phyloP scores from a whole-genome alignment of 1,140 invertebrate genomes.

The Doryteuthis pealeii region DNA sequence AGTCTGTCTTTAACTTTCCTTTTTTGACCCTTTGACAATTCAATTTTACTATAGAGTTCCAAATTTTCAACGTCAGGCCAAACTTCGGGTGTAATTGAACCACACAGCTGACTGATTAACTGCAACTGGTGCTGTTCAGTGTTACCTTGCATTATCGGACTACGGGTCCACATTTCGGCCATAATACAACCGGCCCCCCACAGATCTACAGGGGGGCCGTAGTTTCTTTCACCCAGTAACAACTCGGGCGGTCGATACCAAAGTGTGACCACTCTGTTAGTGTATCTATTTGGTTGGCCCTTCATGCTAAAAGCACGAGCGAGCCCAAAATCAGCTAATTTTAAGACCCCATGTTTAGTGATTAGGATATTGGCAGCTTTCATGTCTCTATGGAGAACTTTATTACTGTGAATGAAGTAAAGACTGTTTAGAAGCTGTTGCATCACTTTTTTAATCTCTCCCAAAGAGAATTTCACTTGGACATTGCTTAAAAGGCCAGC shows the following conservation, averaged over 20 bases:
- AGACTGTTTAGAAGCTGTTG: conserved; percentile 95
- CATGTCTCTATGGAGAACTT: conserved; percentile 93
- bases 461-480: conserved; percentile 92
- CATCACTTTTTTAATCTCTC: conserved; percentile 97
- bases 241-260: conserved; percentile 96
- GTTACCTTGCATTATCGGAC: conserved; percentile 79
- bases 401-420: conserved; percentile 96
- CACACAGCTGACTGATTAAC: conserved; percentile 94
- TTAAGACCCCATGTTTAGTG: conserved; percentile 87
- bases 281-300: conserved; percentile 85
- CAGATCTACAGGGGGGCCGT: conserved; percentile 92
- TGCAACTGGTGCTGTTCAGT: conserved; percentile 95
- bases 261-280: conserved; percentile 95
- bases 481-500: conserved; percentile 94
- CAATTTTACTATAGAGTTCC: conserved; percentile 88
- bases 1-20: conserved; percentile 86
- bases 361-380: conserved; percentile 99
- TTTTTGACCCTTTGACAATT: conserved; percentile 88
- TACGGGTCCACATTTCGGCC: conserved; percentile 98
- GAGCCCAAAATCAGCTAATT: conserved; percentile 66
- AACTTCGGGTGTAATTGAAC: conserved; percentile 89
- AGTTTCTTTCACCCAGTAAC: conserved; percentile 85
- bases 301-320: conserved; percentile 80
- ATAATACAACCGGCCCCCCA: conserved; percentile 99
- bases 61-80: conserved; percentile 92